Conservation (phyloP, 2,797 vertebrate genomes). For the Hydrolagus colliei region DNA sequence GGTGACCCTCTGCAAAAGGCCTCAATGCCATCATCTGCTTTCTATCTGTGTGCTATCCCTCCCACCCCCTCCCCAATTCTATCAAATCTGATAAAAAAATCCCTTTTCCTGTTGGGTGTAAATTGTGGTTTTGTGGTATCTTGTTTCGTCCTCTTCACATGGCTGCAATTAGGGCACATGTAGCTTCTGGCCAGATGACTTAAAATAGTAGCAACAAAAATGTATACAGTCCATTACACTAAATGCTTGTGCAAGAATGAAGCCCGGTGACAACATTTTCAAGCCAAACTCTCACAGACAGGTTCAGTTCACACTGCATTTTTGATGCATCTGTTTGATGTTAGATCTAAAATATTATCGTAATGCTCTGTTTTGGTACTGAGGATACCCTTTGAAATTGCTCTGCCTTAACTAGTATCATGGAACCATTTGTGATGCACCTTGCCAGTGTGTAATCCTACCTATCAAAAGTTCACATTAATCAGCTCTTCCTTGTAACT, state of each 20-base stretch:
- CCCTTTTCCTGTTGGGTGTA: background rate
- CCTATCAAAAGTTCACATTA: background rate
- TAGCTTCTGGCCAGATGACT: background rate
- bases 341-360: background rate
- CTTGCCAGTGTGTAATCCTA: background rate
- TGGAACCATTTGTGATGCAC: background rate
- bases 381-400: background rate
- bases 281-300: background rate
- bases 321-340: too few relatives aligned
- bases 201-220: background rate
- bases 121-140: background rate
- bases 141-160: background rate
- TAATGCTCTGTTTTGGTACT: background rate
- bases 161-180: background rate
- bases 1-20: background rate
- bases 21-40: background rate
- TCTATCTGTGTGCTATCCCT: background rate
- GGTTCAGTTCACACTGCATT: background rate
- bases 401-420: background rate
- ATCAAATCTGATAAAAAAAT: background rate
- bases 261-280: background rate
- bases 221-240: background rate
- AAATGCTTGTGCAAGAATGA: background rate
- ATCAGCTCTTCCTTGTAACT: background rate
- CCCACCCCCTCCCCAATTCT: background rate